Conservation (phyloP, 1,140 invertebrate genomes). For the Chelonus insularis region DNA sequence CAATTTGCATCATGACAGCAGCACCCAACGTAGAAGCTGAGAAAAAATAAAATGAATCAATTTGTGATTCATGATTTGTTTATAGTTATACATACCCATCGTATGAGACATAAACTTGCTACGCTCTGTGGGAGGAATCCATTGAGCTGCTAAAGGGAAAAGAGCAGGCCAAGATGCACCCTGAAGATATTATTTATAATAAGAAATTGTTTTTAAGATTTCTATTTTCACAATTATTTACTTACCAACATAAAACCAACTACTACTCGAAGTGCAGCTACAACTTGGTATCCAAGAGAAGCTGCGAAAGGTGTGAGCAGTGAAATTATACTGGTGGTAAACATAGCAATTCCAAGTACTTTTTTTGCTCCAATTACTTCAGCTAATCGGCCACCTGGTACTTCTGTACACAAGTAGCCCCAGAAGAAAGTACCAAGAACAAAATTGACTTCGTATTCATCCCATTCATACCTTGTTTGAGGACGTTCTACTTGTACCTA, state of each 20-base stretch:
- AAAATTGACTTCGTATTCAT: constrained; percentile 73
- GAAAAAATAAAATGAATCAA: too few relatives aligned
- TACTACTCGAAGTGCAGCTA: constrained; percentile 67
- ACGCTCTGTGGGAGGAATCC: too few relatives aligned
- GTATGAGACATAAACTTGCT: too few relatives aligned
- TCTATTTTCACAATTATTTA: too few relatives aligned
- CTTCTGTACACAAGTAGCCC: constrained; percentile 86
- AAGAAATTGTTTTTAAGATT: too few relatives aligned
- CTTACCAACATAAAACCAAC: constrained; percentile 76
- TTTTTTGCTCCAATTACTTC: constrained; percentile 80
- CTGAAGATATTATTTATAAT: too few relatives aligned
- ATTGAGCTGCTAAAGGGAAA: too few relatives aligned
- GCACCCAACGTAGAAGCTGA: too few relatives aligned
- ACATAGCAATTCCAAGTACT: constrained; percentile 84
- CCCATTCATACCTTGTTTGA: constrained; percentile 67
- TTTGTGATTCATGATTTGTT: too few relatives aligned
- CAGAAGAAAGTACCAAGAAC: constrained; percentile 87
- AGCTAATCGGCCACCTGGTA: constrained; percentile 83
- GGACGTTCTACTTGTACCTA: constrained; percentile 34
- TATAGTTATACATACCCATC: too few relatives aligned
- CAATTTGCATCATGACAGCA: too few relatives aligned
- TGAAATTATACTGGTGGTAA: constrained; percentile 79
- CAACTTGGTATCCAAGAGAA: constrained; percentile 63
- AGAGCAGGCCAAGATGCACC: too few relatives aligned
- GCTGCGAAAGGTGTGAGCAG: constrained; percentile 79